phyloP scores from a whole-genome alignment of 2,113 vertebrate species.

The Caranx ignobilis region DNA sequence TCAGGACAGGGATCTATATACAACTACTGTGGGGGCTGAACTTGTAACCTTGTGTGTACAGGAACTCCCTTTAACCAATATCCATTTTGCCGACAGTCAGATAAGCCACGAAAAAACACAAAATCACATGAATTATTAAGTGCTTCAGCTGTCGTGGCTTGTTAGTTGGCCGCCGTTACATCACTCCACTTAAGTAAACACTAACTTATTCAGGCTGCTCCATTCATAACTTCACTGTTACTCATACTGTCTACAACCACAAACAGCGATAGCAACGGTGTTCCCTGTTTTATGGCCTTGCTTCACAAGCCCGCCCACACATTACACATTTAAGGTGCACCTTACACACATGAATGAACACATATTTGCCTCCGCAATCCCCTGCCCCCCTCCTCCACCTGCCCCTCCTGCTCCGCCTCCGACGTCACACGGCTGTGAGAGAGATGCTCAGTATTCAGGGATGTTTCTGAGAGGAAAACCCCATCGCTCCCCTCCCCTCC shows the following conservation, averaged over 20 bases:
- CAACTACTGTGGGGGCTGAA: neutral
- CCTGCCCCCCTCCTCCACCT: slow-evolving; percentile 20
- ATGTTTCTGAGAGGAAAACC: slow-evolving; percentile 70
- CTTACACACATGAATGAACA: slow-evolving; percentile 54
- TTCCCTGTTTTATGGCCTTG: slow-evolving; percentile 28
- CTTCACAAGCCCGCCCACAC: slow-evolving; percentile 35
- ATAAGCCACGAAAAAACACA: neutral
- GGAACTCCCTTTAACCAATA: neutral
- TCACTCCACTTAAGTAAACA: slow-evolving; percentile 8
- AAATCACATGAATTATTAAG: neutral
- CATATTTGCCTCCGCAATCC: slow-evolving; percentile 42
- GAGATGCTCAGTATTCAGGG: slow-evolving; percentile 51
- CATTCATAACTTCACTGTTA: slow-evolving; percentile 48
- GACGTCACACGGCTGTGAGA: slow-evolving; percentile 26
- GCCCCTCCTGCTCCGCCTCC: slow-evolving; percentile 15
- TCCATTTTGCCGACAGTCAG: neutral
- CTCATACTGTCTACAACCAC: slow-evolving; percentile 7
- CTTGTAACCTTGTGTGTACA: neutral
- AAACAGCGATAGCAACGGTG: slow-evolving; percentile 15
- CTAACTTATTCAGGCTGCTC: neutral
- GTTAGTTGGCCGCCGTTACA: neutral
- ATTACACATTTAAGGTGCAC: slow-evolving; percentile 40
- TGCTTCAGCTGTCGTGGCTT: neutral
- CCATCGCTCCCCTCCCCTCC: slow-evolving; percentile 19
- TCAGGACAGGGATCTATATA: neutral